Conservation (phyloP, 1,140 invertebrate genomes). For the Ceratitis capitata region DNA sequence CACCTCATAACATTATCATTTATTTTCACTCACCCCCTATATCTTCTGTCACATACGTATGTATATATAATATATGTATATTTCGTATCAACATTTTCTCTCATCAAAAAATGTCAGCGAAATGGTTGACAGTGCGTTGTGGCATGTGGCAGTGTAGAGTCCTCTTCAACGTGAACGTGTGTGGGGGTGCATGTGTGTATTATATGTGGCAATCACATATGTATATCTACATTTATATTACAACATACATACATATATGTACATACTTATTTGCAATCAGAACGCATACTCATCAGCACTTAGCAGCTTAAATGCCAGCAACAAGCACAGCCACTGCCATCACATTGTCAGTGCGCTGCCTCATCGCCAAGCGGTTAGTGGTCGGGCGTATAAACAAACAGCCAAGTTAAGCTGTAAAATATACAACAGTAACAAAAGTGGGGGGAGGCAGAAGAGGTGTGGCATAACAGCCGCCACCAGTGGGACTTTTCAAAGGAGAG, state of each 20-base stretch:
- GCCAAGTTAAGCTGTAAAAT: constrained; percentile 12
- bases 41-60: not conserved
- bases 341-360: not conserved
- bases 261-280: not conserved
- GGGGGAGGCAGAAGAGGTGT: not conserved
- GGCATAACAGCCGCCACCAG: not conserved
- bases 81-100: not conserved
- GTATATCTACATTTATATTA: no score
- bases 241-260: no score
- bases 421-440: not conserved
- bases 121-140: not conserved
- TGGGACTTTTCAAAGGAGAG: not conserved
- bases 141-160: not conserved
- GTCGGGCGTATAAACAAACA: not conserved
- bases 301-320: not conserved
- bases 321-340: not conserved
- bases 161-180: no score
- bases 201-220: not conserved
- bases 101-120: not conserved
- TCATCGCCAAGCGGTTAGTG: not conserved
- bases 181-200: not conserved
- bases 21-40: not conserved
- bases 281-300: not conserved
- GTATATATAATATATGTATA: no score
- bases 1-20: not conserved